Evolutionary conservation across 2,888 invertebrate genomes (phyloP).

Genomic region (Augochlorella aurata): DNA sequence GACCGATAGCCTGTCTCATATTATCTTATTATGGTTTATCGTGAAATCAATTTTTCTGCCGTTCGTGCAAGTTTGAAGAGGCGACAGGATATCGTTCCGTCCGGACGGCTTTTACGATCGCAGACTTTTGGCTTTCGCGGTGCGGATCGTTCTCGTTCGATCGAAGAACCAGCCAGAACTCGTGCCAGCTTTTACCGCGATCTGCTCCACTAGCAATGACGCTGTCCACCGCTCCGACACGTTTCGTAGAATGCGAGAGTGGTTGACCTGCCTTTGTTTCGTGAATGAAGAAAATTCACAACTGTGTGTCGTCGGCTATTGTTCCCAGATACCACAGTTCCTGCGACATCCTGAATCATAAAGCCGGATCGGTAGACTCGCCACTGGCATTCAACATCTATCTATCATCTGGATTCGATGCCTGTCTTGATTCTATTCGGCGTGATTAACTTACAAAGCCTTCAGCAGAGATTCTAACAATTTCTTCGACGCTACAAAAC

Average conservation of each 20-base stretch:
- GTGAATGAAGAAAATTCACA: neutral
- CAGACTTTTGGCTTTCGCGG: neutral
- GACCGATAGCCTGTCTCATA: too few species aligned
- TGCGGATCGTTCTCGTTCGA: neutral
- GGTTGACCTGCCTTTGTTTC: neutral
- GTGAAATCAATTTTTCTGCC: neutral
- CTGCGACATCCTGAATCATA: neutral
- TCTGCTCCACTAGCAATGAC: conserved; percentile 35
- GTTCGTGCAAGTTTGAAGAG: neutral
- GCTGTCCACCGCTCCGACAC: conserved; percentile 17
- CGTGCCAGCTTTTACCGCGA: conserved; percentile 37
- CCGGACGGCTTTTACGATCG: neutral
- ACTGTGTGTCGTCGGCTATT: neutral
- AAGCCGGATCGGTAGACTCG: neutral
- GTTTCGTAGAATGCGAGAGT: conserved; percentile 6
- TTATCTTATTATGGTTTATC: neutral
- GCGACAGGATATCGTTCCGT: neutral
- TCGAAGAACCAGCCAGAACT: neutral
- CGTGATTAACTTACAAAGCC: too few species aligned
- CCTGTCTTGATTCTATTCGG: too few species aligned
- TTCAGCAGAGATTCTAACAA: too few species aligned
- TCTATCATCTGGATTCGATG: too few species aligned
- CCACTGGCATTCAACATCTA: neutral
- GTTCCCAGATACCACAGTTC: neutral
- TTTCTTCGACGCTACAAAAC: too few species aligned